Conservation (phyloP, 2,797 vertebrate species). For the Heterohyrax brucei region DNA sequence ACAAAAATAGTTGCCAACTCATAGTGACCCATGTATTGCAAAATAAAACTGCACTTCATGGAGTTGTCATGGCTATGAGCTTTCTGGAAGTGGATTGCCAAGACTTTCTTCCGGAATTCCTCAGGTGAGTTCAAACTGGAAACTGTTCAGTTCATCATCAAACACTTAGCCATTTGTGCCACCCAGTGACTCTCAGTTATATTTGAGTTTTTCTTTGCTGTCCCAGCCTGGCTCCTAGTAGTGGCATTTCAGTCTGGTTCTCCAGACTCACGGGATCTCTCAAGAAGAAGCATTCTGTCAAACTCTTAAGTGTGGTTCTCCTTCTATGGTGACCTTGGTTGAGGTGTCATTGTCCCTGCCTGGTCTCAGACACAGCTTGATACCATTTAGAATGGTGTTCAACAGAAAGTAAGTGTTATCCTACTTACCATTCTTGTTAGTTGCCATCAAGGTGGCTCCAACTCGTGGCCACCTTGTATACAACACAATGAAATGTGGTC, state of each 20-base stretch:
- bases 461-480: neutral
- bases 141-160: neutral
- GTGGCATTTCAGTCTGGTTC: neutral
- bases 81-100: neutral
- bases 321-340: neutral
- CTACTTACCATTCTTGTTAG: neutral
- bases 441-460: neutral
- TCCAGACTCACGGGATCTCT: neutral
- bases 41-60: neutral
- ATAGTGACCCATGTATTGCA: neutral
- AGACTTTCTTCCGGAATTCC: neutral
- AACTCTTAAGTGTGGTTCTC: neutral
- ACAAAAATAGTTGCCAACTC: neutral
- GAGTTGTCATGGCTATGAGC: neutral
- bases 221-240: fast-evolving
- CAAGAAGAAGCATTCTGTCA: neutral
- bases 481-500: neutral
- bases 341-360: neutral
- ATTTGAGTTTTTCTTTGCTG: neutral
- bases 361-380: neutral
- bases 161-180: too few species aligned
- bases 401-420: neutral
- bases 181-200: neutral
- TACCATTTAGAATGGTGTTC: neutral
- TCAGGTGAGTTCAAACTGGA: neutral